Base-by-base conservation (phyloP, 2,888 invertebrate species). In the Diarsia rubi region DNA sequence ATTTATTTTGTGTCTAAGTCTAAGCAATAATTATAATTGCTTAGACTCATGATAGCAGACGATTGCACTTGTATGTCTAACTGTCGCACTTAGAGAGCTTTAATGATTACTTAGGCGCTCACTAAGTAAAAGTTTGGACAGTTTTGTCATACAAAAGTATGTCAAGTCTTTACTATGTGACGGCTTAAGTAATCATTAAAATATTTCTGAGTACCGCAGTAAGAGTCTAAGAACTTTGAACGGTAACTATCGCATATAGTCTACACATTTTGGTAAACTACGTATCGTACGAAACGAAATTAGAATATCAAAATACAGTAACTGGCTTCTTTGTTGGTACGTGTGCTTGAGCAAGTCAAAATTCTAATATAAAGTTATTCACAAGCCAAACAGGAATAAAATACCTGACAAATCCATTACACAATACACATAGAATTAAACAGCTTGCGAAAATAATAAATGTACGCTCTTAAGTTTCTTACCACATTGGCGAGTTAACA, bases 391-490 rank as follows among this genome's bases (percentile, higher is more conserved):
- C 59, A 60, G 42, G 59, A 79, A 65, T 69, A 12, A 54, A 80
- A 84, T 81, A 42, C 62, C 42, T 9, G 71, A 81, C 78, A 68
- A 66, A 77, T 81, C 57, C 52, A 84, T 84, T 78, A 75, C 83
- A 63, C 31, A 83, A 81, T 79, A 54, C 42, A 76, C 31, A 67
- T 81, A 78, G 64, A 77, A 81, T 84, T 64, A 82, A 73, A 80
- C 64, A 82, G 79, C 77, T 86, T 79, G 85, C 87, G 86, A 90
- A 86, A 90, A 88, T 88, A 91, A 91, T 89, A 89, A 89, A 93
- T 90, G 42, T 83, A 84, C 64, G 79, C 82, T 85, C 87, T 90
- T 87, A 89, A 85, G 78, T 77, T 86, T 86, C 86, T 88, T 86
- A 87, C 90, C 88, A 91, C 88, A 90, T 85, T 80, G 79, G 83